phyloP scores from a whole-genome alignment of 2,113 vertebrate species.

The Halcyon malimbica region DNA sequence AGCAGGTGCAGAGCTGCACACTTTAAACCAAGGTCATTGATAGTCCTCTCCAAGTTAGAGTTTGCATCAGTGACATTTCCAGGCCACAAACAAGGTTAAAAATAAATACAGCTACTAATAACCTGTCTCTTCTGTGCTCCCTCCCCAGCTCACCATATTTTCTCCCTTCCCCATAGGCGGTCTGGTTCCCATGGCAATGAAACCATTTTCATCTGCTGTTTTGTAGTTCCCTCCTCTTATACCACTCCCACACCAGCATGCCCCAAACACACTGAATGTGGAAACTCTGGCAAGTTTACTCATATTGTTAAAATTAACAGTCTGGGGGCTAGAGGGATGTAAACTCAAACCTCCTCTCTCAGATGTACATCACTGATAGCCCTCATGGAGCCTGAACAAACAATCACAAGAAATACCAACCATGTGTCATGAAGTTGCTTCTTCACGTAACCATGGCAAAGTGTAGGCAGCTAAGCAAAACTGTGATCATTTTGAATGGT shows the following conservation, averaged over 20 bases:
- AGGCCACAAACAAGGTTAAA: not conserved
- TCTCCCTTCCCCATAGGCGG: slow-evolving; percentile 31
- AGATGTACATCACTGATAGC: slow-evolving; percentile 45
- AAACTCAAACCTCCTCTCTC: slow-evolving; percentile 69
- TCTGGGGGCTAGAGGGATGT: slow-evolving; percentile 47
- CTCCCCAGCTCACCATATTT: slow-evolving; percentile 33
- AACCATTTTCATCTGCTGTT: slow-evolving; percentile 72
- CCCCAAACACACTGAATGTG: not conserved
- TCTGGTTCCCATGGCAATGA: slow-evolving; percentile 70
- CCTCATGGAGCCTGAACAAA: slow-evolving; percentile 59
- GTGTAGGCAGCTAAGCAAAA: not conserved
- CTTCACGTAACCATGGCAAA: slow-evolving; percentile 62
- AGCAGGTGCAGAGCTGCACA: not conserved
- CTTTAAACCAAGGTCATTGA: not conserved
- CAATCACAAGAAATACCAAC: slow-evolving; percentile 67
- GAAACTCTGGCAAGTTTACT: slow-evolving; percentile 31
- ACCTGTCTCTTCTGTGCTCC: not conserved
- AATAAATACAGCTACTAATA: not conserved
- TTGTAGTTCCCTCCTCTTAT: not conserved
- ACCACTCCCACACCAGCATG: slow-evolving; percentile 65
- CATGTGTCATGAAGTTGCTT: slow-evolving; percentile 71
- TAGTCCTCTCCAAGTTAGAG: not conserved
- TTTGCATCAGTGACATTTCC: not conserved
- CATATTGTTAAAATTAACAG: slow-evolving; percentile 59
- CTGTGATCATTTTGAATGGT: not conserved